Base-by-base conservation (phyloP, 2,113 vertebrate genomes). In the Sisor rabdophorus region DNA sequence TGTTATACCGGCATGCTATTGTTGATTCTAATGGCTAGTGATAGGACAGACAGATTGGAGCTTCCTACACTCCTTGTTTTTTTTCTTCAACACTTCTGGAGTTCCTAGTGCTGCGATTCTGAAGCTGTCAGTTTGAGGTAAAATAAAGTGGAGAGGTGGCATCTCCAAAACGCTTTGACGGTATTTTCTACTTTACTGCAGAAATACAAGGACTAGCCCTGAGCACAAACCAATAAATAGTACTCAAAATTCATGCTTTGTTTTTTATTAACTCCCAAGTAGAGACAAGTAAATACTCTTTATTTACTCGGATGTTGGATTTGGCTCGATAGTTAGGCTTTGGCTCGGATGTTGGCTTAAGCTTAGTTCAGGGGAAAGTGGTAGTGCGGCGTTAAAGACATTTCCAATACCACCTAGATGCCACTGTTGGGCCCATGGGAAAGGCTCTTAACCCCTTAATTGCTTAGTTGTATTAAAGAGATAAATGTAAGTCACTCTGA, bases 21-120 rank as follows among this genome's bases (percentile, higher is more conserved):
- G 63, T 61, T 68, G 74, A 76, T 76, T 58, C 56, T 65, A 76
- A 76, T 68, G 22, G 47, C 26, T 65, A 9, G 22, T 56, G 74
- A 76, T 68, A 48, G 63, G 74, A 40, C 22, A 47, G 63, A 47
- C 32, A 54, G 52, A 76, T 74, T 47, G 13, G 22, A 28, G 48
- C 22, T 68, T 61, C 52, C 74, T 67, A 20, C 22, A 54, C 61
- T 67, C 19, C 72, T 74, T 61, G 72, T 74, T 74, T 74, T 74
- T 74, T 61, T 24, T 58, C 72, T 10, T 74, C 58, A 50, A 60
- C 56, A 30, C 72, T 61, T 54, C 58, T 60, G 20, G 58, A n/a
- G 28, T 50, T 61, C 58, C 72, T 24, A 61, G 72, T 60, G 40
- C 44, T 48, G 58, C 26, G 47, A 30, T 26, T 58, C 72, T 61